Base-by-base conservation (phyloP, 1,140 invertebrate genomes). In the Phocides pigmalion region DNA sequence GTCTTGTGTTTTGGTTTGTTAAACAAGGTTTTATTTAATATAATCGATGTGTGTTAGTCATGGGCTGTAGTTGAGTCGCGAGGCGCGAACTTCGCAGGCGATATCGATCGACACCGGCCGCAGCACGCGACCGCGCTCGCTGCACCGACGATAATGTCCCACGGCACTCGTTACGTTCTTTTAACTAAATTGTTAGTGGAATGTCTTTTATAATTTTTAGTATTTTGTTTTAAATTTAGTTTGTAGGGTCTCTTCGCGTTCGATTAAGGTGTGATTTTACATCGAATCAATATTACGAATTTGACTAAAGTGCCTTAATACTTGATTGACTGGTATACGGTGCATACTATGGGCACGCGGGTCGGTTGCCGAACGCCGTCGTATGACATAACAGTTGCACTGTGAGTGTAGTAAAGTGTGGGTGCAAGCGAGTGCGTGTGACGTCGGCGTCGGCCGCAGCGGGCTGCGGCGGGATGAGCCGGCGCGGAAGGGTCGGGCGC, bases 51-150 rank as follows among this genome's bases (percentile, higher is more conserved):
- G 49, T 54, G 54, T 54, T 72, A 35, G 17, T 64, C 58, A 54
- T 56, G 35, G 11, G 25, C 12, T 19, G 64, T 70, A 58, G 42
- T n/a, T 16, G 70, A 64, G 74, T 76, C 64, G 72, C 72, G 70
- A 83, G 77, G 79, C 81, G 83, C 76, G 82, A 87, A 83, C 71
- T 82, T 84, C 79, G 84, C 79, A 78, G 82, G 72, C 72, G 68
- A 79, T 89, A 89, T 90, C 84, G 87, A 90, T 89, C 87, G 77
- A 64, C 69, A 74, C 58, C 74, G 76, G 74, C 66, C 72, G 72
- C 77, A 80, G 76, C 87, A 90, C 87, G 87, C 85, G 80, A 90
- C 78, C 80, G 80, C 70, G 76, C 64, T 72, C 79, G 78, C 72
- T 87, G 87, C 85, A 85, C 77, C 79, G 73, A 67, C 72, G 51